phyloP scores from a whole-genome alignment of 2,888 invertebrate genomes.

The Cataglyphis rosenhaueri region DNA sequence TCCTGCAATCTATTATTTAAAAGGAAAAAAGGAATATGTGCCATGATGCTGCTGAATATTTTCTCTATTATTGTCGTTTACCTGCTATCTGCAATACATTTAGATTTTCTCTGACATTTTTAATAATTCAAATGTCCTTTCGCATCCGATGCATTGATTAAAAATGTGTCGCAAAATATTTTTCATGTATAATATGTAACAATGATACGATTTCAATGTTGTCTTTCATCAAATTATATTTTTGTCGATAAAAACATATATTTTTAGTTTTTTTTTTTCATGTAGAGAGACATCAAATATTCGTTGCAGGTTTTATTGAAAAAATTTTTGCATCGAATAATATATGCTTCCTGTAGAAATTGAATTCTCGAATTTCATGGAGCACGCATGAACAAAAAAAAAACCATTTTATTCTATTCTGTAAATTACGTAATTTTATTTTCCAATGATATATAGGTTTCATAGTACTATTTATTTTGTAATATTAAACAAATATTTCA shows the following conservation, averaged over 20 bases:
- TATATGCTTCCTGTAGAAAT: neutral
- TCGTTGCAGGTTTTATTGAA: constrained; percentile 19
- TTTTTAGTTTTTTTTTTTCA: neutral
- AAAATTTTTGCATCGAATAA: constrained; percentile 21
- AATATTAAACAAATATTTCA: neutral
- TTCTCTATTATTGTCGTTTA: constrained; percentile 48
- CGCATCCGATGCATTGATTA: neutral
- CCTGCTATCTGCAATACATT: constrained; percentile 19
- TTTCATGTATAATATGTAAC: constrained; percentile 4
- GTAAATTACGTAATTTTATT: constrained; percentile 1
- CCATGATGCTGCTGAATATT: constrained; percentile 33
- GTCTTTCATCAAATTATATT: constrained; percentile 11
- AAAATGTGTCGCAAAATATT: constrained; percentile 42
- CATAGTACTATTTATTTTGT: neutral
- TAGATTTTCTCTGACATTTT: constrained; percentile 17
- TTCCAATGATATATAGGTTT: neutral
- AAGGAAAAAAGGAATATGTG: constrained; percentile 29
- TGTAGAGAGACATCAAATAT: constrained; percentile 34
- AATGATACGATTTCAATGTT: constrained; percentile 21
- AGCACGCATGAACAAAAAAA: neutral
- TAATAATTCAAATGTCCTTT: constrained; percentile 42
- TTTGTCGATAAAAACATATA: constrained; percentile 12
- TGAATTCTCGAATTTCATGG: neutral
- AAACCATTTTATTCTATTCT: neutral
- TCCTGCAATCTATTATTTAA: constrained; percentile 44